These are phyloP conservation scores for Jaculus jaculus DNA, from an alignment of 2,113 vertebrate species.

Conservation along the genomic window DNA sequence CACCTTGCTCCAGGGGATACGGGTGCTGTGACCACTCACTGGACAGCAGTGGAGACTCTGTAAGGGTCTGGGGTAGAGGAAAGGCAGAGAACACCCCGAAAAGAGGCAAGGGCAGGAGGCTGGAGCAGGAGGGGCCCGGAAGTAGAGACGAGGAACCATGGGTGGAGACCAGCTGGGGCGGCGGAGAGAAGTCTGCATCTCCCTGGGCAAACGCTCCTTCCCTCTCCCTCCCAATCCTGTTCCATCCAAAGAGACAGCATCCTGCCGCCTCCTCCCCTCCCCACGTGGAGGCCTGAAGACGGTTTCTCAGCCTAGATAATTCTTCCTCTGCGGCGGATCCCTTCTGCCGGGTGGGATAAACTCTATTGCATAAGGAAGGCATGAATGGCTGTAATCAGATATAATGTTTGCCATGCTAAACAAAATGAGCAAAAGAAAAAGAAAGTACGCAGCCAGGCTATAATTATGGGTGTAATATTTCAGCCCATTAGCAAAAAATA, in stretches of 20 bases:
- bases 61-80: neutral
- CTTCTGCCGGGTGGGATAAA: constrained; percentile 62
- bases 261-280: neutral
- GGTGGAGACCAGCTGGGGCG: rapidly evolving
- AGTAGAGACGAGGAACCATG: no score
- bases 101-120: no score
- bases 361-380: constrained; percentile 67
- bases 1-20: neutral
- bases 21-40: neutral
- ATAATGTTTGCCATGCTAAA: constrained; percentile 75
- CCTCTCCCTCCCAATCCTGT: neutral
- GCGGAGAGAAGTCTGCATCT: neutral
- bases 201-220: neutral
- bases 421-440: constrained; percentile 76
- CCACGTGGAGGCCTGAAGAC: neutral
- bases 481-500: constrained; percentile 81
- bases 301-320: constrained; percentile 12
- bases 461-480: constrained; percentile 82
- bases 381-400: constrained; percentile 81
- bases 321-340: constrained; percentile 25
- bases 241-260: neutral
- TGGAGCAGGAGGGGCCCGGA: neutral
- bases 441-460: constrained; percentile 69
- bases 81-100: neutral
- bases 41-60: neutral